phyloP scores from a whole-genome alignment of 2,888 invertebrate species.

The Busseola fusca region DNA sequence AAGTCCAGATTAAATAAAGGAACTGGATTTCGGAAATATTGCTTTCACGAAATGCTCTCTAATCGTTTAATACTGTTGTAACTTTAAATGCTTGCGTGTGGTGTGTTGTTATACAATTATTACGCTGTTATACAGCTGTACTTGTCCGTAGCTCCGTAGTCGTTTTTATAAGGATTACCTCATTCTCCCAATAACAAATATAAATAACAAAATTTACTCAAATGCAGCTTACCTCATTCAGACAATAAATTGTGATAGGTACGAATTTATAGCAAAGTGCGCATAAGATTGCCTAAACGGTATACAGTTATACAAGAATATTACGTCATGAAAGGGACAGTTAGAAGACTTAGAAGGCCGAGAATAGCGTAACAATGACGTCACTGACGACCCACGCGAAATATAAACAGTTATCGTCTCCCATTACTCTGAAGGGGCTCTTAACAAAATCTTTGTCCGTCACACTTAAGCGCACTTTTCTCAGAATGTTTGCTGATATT shows the following conservation, averaged over 20 bases:
- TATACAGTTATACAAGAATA: conserved; percentile 40
- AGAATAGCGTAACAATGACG: conserved; percentile 63
- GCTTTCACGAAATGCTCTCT: conserved; percentile 19
- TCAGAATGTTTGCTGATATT: conserved; percentile 47
- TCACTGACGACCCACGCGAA: conserved; percentile 61
- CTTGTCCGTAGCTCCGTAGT: conserved; percentile 24
- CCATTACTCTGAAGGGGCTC: conserved; percentile 56
- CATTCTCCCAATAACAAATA: conserved; percentile 40
- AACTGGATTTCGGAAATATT: conserved; percentile 9
- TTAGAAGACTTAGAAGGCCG: conserved; percentile 64
- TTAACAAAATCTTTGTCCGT: conserved; percentile 48
- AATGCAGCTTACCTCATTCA: conserved; percentile 40
- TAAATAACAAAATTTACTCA: conserved; percentile 28
- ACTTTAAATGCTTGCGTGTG: conserved; percentile 32
- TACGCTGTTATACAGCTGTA: conserved; percentile 22
- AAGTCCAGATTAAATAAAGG: neutral
- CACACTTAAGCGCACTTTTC: conserved; percentile 27
- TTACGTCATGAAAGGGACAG: conserved; percentile 64
- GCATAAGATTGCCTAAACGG: conserved; percentile 49
- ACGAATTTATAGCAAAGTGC: conserved; percentile 39
- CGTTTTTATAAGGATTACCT: conserved; percentile 33
- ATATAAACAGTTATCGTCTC: conserved; percentile 61
- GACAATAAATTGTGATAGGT: conserved; percentile 37
- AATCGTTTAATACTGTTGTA: conserved; percentile 39
- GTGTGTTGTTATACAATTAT: conserved; percentile 31